Conservation (phyloP, 2,888 invertebrate species). For the Parascotia fuliginaria region DNA sequence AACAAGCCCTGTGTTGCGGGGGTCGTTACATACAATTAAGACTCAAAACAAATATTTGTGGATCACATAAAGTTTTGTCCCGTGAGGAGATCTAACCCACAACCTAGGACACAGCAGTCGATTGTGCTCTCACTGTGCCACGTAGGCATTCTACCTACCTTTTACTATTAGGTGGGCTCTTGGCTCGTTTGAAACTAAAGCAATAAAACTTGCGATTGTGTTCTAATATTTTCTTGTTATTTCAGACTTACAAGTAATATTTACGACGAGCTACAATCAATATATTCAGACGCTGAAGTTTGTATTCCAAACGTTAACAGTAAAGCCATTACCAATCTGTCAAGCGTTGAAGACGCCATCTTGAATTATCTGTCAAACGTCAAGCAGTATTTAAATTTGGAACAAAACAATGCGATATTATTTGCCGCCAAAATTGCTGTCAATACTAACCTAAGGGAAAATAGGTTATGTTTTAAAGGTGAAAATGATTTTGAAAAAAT, state of each 20-base stretch:
- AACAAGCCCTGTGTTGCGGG: too few species aligned
- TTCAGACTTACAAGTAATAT: conserved; percentile 76
- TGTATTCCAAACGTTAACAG: conserved; percentile 70
- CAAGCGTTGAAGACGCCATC: conserved; percentile 60
- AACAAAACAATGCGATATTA: conserved; percentile 28
- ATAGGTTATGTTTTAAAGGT: conserved; percentile 82
- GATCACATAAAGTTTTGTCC: too few species aligned
- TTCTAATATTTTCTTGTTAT: conserved; percentile 18
- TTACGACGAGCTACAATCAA: conserved; percentile 83
- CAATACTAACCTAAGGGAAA: conserved; percentile 15
- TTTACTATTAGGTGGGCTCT: too few species aligned
- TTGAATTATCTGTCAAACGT: conserved; percentile 51
- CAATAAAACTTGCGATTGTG: too few species aligned
- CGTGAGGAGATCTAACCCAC: too few species aligned
- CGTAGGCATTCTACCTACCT: too few species aligned
- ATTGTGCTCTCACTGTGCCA: too few species aligned
- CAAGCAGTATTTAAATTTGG: conserved; percentile 34
- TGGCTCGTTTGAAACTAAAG: too few species aligned
- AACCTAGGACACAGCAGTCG: too few species aligned
- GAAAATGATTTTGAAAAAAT: conserved; percentile 87
- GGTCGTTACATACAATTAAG: too few species aligned
- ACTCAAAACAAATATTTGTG: too few species aligned
- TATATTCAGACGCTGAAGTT: conserved; percentile 85
- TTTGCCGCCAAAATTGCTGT: conserved; percentile 44
- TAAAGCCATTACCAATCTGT: conserved; percentile 42